Base-by-base conservation (phyloP, 1,140 invertebrate species). In the Geopemphigus sp. region DNA sequence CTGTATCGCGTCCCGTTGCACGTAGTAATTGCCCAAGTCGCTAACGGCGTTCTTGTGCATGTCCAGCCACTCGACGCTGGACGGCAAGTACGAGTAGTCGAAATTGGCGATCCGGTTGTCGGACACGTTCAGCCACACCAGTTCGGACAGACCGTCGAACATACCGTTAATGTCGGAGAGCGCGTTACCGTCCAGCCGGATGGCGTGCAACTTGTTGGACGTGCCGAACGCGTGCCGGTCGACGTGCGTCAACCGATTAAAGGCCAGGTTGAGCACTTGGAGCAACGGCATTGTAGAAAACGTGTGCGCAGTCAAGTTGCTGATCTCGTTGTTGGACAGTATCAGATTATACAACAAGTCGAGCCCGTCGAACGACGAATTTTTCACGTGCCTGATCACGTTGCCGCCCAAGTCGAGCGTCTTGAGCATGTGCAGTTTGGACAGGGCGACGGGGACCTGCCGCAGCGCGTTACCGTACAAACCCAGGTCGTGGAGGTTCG, bases 21-120 rank as follows among this genome's bases (percentile, higher is more conserved):
- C 88, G 83, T 90, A 91, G 83, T 91, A 90, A 85, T 93, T 93
- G 32, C 91, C 91, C 1, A 97, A 87, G 83, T 94, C 91, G 83
- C 89, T 89, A 82, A 97, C 91, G 84, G 92, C 90, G 86, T 97
- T 97, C 84, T 92, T 92, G 85, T 96, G 94, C 83, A 97, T 88
- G 86, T 97, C 95, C 61, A 97, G 86, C 94, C 94, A 96, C 83
- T 94, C 92, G 80, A 97, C 87, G 82, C 91, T 91, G 66, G 87
- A 85, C 0, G 95, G 95, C 64, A 97, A 90, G 70, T 95, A 88
- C 22, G 92, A 90, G 85, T 96, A 97, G 86, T 97, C 95, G 87
- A 97, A 97, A 90, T 92, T 92, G 83, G 93, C 89, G 82, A 97
- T 88, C 83, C 91, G 90, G 87, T 97, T 97, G 86, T 95, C 93